Conservation (phyloP, 2,113 vertebrate genomes). For the Tenrec ecaudatus region DNA sequence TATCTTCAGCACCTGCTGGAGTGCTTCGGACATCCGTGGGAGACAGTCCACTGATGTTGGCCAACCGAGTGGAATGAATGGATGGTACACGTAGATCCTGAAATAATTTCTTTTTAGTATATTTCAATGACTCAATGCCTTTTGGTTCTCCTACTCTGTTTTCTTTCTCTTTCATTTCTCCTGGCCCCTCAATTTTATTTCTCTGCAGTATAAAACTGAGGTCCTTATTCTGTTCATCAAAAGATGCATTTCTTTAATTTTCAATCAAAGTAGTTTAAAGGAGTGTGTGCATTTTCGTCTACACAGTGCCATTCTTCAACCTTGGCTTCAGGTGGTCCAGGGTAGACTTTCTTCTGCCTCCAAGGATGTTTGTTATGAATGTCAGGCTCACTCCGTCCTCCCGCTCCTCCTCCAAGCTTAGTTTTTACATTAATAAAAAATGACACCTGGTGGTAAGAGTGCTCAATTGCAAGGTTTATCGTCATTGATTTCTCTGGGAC, state of each 20-base stretch:
- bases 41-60: background rate
- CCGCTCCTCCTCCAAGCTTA: background rate
- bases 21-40: background rate
- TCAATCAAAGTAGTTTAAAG: constrained; percentile 14
- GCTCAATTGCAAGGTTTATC: constrained; percentile 65
- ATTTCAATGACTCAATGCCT: background rate
- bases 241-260: background rate
- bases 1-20: background rate
- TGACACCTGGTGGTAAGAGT: constrained; percentile 75
- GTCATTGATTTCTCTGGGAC: background rate
- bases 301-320: too few species aligned
- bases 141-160: background rate
- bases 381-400: background rate
- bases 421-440: constrained; percentile 53
- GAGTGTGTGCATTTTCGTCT: background rate
- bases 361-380: background rate
- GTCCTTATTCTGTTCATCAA: background rate
- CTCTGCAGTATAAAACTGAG: constrained; percentile 33
- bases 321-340: background rate
- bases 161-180: background rate
- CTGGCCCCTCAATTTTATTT: background rate
- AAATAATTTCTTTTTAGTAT: background rate
- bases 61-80: background rate
- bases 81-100: background rate
- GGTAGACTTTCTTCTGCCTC: background rate